phyloP scores from a whole-genome alignment of 2,113 vertebrate genomes.

The Burhinus oedicnemus region DNA sequence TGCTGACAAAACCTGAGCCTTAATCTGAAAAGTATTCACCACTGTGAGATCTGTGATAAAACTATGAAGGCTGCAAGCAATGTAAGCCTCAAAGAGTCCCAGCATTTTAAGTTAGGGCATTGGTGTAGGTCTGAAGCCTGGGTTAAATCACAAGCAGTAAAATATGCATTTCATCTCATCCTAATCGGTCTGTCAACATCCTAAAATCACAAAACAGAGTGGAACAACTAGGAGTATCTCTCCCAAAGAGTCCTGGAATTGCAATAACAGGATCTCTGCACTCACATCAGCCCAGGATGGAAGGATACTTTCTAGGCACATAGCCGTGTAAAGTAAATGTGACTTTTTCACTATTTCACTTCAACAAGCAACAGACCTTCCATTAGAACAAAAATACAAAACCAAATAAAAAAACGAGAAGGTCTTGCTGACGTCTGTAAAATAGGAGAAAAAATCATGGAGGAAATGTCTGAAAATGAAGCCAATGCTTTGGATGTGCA shows the following conservation, averaged over 20 bases:
- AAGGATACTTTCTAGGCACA: neutral
- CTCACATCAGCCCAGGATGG: neutral
- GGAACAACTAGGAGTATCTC: neutral
- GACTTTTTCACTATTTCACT: neutral
- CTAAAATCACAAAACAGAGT: neutral
- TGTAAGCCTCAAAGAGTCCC: neutral
- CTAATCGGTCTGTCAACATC: neutral
- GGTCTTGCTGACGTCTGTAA: neutral
- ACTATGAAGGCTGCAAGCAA: neutral
- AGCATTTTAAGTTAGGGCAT: neutral
- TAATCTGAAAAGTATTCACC: neutral
- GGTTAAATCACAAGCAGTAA: neutral
- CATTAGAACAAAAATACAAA: neutral
- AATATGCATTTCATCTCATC: neutral
- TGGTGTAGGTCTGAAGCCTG: neutral
- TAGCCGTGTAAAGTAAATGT: neutral
- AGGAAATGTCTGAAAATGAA: neutral
- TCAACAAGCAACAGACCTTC: neutral
- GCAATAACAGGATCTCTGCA: neutral
- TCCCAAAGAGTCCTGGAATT: neutral
- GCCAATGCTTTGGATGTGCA: neutral
- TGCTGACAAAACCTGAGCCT: neutral
- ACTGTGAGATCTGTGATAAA: neutral
- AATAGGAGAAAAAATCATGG: neutral
- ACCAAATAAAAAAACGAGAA: rapidly evolving